A percentile compares a stretch with the other conserved stretches of the same genome.
Conservation (phyloP, 2,797 vertebrate genomes). For the Cacajao melanocephalus region DNA sequence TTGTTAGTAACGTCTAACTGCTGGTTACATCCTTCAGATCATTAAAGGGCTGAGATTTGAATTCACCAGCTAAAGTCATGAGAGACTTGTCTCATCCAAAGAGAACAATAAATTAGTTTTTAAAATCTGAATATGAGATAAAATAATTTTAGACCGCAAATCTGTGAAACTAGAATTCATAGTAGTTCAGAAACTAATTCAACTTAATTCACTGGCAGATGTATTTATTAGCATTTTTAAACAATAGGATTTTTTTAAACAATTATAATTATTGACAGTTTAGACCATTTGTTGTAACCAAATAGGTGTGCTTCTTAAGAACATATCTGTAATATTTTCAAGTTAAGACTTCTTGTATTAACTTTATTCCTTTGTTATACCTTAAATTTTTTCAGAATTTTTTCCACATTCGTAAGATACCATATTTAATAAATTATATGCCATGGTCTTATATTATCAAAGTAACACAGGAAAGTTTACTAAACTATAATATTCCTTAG, state of each 20-base stretch:
- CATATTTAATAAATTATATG: background rate
- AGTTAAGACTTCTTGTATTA: background rate
- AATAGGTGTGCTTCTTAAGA: background rate
- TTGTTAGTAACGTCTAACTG: background rate
- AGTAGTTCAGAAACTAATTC: background rate
- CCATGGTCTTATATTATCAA: background rate
- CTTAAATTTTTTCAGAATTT: slow-evolving; percentile 23
- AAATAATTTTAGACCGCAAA: background rate
- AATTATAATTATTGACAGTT: background rate
- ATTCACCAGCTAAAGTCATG: background rate
- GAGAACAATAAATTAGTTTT: background rate
- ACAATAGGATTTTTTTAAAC: background rate
- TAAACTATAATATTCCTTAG: background rate
- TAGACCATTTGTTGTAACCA: background rate
- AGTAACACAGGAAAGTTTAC: slow-evolving; percentile 34
- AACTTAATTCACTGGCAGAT: background rate
- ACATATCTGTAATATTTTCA: background rate
- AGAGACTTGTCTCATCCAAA: background rate
- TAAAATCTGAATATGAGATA: background rate
- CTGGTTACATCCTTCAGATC: background rate
- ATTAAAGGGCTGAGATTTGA: background rate
- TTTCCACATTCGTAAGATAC: background rate
- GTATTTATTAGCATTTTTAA: slow-evolving; percentile 20
- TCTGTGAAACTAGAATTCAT: background rate
- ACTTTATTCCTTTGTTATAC: background rate